Evolutionary conservation across 1,140 invertebrate genomes (phyloP), one percentile per base, ranked within the genome.

Genomic region (Penaeus chinensis): DNA sequence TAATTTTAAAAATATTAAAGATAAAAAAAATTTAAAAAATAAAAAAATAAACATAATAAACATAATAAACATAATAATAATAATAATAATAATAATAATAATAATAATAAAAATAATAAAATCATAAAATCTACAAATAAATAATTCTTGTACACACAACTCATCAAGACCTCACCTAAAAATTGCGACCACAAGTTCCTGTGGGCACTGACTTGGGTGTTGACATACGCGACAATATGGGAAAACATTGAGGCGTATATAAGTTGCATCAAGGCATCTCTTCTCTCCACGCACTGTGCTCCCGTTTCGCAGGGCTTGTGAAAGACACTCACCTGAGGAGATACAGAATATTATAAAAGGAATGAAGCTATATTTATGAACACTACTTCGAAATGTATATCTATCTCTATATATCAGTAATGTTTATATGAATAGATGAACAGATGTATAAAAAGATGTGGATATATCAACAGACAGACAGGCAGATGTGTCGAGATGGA

Each of bases 161-260:
- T 69, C 66, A 71, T 19, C 27, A 7, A 2, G 37, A 4, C 27
- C 84, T 89, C 65, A 89, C 89, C 89, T 24, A 89, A 65, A 78
- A 87, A 89, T 19, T 90, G 60, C 63, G 84, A 79, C 79, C 79
- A 90, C 20, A 80, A 54, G 74, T 60, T 83, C 54, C 77, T 77
- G 32, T 76, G 37, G 22, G 78, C 84, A 37, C 87, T 79, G 54
- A 91, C 81, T 85, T 91, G 86, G 74, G 22, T 63, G 89, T 91
- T 91, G 54, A 91, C 80, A 78, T 83, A 83, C 7, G 27, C 20
- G 3, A 92, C 89, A 19, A 92, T 86, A 54, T 90, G 88, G 66
- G 89, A 61, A 85, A 92, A 92, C 4, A 91, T 80, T 13, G 88
- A 82, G 19, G 91, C 89, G 42, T 92, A 92, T 22, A 92, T 69